phyloP scores from a whole-genome alignment of 2,888 invertebrate species.

The Philereme vetulata region DNA sequence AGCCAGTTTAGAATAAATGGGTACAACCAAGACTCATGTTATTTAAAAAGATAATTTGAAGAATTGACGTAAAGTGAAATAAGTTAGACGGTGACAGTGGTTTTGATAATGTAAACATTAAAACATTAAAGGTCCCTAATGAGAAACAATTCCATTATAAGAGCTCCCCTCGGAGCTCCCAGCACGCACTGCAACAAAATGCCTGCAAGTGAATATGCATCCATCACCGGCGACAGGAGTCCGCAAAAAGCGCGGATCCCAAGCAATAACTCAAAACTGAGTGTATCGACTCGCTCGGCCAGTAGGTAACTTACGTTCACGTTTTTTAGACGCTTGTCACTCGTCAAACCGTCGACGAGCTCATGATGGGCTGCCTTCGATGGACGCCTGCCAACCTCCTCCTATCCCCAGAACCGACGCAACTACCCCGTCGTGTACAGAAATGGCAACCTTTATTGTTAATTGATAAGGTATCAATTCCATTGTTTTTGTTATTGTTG shows the following conservation, averaged over 20 bases:
- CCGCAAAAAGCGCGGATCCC: conserved; percentile 51
- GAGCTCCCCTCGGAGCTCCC: conserved; percentile 29
- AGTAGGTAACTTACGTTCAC: conserved; percentile 72
- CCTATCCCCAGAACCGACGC: conserved; percentile 36
- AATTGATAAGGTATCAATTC: conserved; percentile 42
- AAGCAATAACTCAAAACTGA: conserved; percentile 76
- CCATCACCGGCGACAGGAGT: conserved; percentile 50
- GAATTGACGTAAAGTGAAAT: too few species aligned
- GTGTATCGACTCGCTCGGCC: conserved; percentile 58
- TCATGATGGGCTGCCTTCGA: conserved; percentile 80
- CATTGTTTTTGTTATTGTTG: conserved; percentile 17
- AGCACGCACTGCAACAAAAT: conserved; percentile 45
- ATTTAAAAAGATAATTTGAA: too few species aligned
- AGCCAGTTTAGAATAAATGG: too few species aligned
- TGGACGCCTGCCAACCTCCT: conserved; percentile 78
- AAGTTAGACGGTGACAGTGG: not conserved
- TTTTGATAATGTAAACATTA: not conserved
- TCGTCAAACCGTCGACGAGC: conserved; percentile 78
- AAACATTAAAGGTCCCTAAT: conserved; percentile 27
- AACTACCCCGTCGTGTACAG: conserved; percentile 25
- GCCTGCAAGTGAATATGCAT: conserved; percentile 46
- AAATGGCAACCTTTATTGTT: conserved; percentile 26
- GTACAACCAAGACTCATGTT: too few species aligned
- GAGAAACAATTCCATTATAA: conserved; percentile 35
- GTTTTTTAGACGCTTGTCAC: conserved; percentile 79